These are phyloP conservation scores for Benthosema pterotum DNA, from an alignment of 2,797 vertebrate genomes.

Conservation along the genomic window DNA sequence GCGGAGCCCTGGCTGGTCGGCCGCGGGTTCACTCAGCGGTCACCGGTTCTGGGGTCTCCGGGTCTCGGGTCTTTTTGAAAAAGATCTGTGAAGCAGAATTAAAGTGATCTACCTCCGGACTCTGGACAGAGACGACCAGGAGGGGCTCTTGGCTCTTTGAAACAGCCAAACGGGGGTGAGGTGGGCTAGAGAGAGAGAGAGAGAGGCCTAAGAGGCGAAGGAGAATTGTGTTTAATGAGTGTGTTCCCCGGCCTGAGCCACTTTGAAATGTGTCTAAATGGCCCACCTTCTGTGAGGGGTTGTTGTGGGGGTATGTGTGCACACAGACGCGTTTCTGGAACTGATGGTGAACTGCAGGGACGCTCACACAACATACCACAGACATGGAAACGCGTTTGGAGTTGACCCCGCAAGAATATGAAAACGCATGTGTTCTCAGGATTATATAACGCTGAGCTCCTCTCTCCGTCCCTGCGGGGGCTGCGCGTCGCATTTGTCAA, in stretches of 20 bases:
- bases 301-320: slow-evolving; percentile 42
- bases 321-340: slow-evolving; percentile 31
- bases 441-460: slow-evolving; percentile 35
- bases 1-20: slow-evolving; percentile 60
- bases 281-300: slow-evolving; percentile 65
- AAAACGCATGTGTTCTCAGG: not conserved
- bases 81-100: slow-evolving; percentile 87
- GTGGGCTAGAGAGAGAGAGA: slow-evolving; percentile 26
- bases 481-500: slow-evolving; percentile 9
- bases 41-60: slow-evolving; percentile 78
- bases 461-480: slow-evolving; percentile 13
- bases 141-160: slow-evolving; percentile 49
- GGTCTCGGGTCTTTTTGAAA: slow-evolving; percentile 81
- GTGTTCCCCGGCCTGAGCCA: slow-evolving; percentile 70
- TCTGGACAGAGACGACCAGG: slow-evolving; percentile 57
- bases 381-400: not conserved
- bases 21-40: slow-evolving; percentile 78
- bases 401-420: slow-evolving; percentile 3
- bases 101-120: slow-evolving; percentile 84
- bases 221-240: slow-evolving; percentile 76
- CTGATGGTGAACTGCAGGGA: slow-evolving; percentile 14
- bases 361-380: too few relatives aligned
- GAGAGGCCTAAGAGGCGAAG: slow-evolving; percentile 45
- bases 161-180: slow-evolving; percentile 52
- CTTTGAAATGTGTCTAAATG: slow-evolving; percentile 81